Base-by-base conservation (phyloP, 2,797 vertebrate species). In the Myripristis murdjan region DNA sequence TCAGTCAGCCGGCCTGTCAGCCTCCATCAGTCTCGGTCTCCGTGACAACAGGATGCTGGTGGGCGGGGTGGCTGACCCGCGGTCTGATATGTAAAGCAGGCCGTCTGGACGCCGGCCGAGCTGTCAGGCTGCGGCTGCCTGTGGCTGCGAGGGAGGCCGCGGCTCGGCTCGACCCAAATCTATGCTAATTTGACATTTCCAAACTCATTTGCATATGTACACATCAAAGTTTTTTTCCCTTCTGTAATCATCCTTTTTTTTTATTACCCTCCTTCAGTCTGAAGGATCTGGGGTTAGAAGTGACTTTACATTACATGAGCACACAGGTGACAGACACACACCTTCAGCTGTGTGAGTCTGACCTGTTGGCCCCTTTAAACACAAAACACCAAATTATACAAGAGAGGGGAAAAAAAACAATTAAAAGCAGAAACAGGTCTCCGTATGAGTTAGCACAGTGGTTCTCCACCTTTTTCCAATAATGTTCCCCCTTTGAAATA, bases 121-220 rank as follows among this genome's bases (percentile, higher is more conserved):
- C 96, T 96, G 96, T 96, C 95, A 96, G 94, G 91, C 94, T 93
- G 77, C 94, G 87, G 93, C 89, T 90, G 95, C 92, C 91, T 74
- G 93, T 95, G 90, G 96, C 96, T 96, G 83, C 85, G 89, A 96
- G 95, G 94, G 95, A 90, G 93, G 92, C 81, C 67, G 93, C 91
- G n/a, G n/a, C n/a, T 90, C 92, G 93, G 96, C 94, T 96, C 95
- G 94, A 90, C 94, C 94, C 93, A 94, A 95, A 96, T 97, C 87
- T 96, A 98, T 98, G 97, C 96, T 97, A 96, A 97, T 98, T 92
- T 98, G 97, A 98, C 97, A 98, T 99, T 99, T 98, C 93, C 89
- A 91, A 90, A 87, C 93, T 95, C 81, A 96, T 98, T 97, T 97
- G 93, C 96, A 97, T 97, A 93, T 93, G 93, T 90, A 93, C 91